These are phyloP conservation scores for Parnassius glacialis DNA, from an alignment of 2,888 invertebrate genomes.

Conservation along the genomic window DNA sequence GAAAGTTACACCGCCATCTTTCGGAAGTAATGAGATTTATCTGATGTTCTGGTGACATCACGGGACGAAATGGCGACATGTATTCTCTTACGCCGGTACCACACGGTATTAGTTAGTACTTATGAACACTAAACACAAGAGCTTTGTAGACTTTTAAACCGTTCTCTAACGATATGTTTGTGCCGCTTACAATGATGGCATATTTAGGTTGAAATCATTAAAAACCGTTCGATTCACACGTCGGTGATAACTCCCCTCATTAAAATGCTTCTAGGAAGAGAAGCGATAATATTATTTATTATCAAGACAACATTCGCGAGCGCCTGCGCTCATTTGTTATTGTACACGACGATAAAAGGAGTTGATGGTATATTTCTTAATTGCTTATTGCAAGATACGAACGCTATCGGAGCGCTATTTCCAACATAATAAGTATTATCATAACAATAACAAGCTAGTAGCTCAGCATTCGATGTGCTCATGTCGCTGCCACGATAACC, in stretches of 20 bases:
- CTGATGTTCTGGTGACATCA: too few relatives aligned
- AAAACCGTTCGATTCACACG: slow-evolving; percentile 20
- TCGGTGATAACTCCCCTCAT: slow-evolving; percentile 26
- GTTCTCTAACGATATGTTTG: neutral
- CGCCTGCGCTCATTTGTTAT: slow-evolving; percentile 53
- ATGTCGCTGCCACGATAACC: slow-evolving; percentile 39
- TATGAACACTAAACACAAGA: too few relatives aligned
- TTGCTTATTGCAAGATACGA: slow-evolving; percentile 72
- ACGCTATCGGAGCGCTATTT: slow-evolving; percentile 72
- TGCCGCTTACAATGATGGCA: neutral
- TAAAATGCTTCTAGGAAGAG: slow-evolving; percentile 53
- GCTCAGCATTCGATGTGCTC: slow-evolving; percentile 58
- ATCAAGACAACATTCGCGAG: slow-evolving; percentile 45
- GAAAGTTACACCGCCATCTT: too few relatives aligned
- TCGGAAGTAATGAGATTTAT: too few relatives aligned
- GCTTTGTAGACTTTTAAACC: too few relatives aligned
- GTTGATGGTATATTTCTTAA: slow-evolving; percentile 68
- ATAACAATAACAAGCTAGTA: slow-evolving; percentile 75
- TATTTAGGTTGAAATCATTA: slow-evolving; percentile 20
- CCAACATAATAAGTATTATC: slow-evolving; percentile 79
- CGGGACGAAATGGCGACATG: too few relatives aligned
- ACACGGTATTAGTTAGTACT: too few relatives aligned
- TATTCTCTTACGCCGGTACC: too few relatives aligned
- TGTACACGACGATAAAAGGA: slow-evolving; percentile 52
- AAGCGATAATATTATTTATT: slow-evolving; percentile 44